A percentile compares a stretch with the other conserved stretches of the same genome.
Conservation (phyloP, 2,113 vertebrate genomes). For the Scolopax mira region DNA sequence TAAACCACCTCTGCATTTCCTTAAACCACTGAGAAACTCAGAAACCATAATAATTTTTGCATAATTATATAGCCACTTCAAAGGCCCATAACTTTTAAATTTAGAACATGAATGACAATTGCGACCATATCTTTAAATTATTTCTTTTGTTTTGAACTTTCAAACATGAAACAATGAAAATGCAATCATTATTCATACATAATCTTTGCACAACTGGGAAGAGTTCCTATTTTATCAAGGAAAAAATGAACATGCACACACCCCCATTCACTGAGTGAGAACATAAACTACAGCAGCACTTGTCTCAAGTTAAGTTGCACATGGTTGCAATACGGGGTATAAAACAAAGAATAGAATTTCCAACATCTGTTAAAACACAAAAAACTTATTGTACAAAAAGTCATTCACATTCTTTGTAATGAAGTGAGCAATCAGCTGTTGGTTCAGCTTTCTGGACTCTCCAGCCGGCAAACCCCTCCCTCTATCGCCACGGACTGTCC, state of each 20-base stretch:
- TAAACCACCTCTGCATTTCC: slow-evolving; percentile 65
- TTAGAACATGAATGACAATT: slow-evolving; percentile 50
- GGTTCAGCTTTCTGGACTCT: slow-evolving; percentile 80
- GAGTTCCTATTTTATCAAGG: slow-evolving; percentile 46
- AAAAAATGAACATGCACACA: slow-evolving; percentile 22
- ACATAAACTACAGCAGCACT: slow-evolving; percentile 71
- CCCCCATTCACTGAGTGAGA: slow-evolving; percentile 34
- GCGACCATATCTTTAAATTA: slow-evolving; percentile 44
- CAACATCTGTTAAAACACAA: slow-evolving; percentile 76
- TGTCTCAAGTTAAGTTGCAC: slow-evolving; percentile 57
- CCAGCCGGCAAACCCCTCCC: slow-evolving; percentile 95
- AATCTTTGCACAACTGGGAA: slow-evolving; percentile 36
- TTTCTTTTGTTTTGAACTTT: not conserved
- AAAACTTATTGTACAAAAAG: slow-evolving; percentile 66
- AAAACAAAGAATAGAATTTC: slow-evolving; percentile 72
- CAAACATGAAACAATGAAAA: slow-evolving; percentile 52
- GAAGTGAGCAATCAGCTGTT: slow-evolving; percentile 67
- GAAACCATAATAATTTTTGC: slow-evolving; percentile 53
- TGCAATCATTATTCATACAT: slow-evolving; percentile 32
- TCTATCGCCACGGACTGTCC: slow-evolving; percentile 98
- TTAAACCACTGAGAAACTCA: slow-evolving; percentile 67
- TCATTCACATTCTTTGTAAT: slow-evolving; percentile 43
- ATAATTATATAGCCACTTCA: slow-evolving; percentile 57
- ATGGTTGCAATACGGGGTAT: slow-evolving; percentile 54
- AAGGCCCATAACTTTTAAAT: slow-evolving; percentile 40